These are phyloP conservation scores for Odontomyia ornata DNA, from an alignment of 2,888 invertebrate genomes.

Conservation along the genomic window DNA sequence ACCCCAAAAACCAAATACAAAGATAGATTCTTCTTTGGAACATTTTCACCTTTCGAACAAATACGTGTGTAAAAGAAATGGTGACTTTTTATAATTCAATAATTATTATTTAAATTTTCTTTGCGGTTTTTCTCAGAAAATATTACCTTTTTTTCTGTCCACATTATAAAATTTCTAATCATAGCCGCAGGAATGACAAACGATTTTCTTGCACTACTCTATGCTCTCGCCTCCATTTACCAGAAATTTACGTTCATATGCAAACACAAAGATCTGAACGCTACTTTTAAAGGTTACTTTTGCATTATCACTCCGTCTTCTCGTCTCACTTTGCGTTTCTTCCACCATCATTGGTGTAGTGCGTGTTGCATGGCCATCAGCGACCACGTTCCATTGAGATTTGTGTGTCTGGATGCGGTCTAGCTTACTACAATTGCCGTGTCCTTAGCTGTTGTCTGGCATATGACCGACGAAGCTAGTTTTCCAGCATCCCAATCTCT, in stretches of 20 bases:
- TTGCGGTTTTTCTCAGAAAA: too few species aligned
- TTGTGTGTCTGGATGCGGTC: conserved; percentile 47
- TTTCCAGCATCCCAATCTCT: background rate
- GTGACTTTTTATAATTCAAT: too few species aligned
- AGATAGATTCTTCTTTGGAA: too few species aligned
- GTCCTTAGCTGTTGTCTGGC: background rate
- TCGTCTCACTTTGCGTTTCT: background rate
- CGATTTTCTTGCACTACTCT: background rate
- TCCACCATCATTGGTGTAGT: background rate
- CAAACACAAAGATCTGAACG: background rate
- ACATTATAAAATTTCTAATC: too few species aligned
- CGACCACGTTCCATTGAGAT: conserved; percentile 44
- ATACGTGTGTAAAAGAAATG: too few species aligned
- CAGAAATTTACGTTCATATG: background rate
- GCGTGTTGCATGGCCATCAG: conserved; percentile 38
- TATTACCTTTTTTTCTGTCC: too few species aligned
- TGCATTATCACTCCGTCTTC: background rate
- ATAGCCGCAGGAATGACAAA: background rate
- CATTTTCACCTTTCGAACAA: too few species aligned
- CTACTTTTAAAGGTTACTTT: background rate
- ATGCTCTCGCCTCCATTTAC: background rate
- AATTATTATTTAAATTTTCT: too few species aligned
- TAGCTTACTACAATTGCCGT: conserved; percentile 13
- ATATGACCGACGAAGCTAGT: too few species aligned
- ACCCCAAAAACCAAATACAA: too few species aligned